phyloP scores from a whole-genome alignment of 2,888 invertebrate genomes.

The Branchipolynoe longqiensis region DNA sequence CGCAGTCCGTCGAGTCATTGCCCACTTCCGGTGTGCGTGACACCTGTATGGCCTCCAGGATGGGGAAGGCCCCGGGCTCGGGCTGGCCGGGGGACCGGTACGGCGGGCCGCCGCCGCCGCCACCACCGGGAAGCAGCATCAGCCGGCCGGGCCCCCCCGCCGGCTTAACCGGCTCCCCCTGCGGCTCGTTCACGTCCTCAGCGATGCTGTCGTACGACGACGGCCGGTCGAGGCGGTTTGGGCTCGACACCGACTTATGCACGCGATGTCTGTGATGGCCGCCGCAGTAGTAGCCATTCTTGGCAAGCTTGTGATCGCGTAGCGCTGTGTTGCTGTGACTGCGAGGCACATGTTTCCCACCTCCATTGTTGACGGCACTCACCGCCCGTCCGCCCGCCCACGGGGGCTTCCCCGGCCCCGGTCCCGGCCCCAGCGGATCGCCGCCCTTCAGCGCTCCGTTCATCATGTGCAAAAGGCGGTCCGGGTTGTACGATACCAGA shows the following conservation, averaged over 20 bases:
- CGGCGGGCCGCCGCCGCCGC: neutral
- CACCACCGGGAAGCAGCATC: neutral
- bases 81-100: slow-evolving; percentile 24
- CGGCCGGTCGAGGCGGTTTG: slow-evolving; percentile 32
- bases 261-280: slow-evolving; percentile 17
- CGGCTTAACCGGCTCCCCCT: neutral
- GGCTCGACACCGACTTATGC: slow-evolving; percentile 24
- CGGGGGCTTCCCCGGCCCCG: neutral
- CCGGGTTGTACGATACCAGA: slow-evolving; percentile 33
- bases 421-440: neutral
- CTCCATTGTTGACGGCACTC: neutral
- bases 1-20: slow-evolving; percentile 23
- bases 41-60: slow-evolving; percentile 25
- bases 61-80: slow-evolving; percentile 19
- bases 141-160: neutral
- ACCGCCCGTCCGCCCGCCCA: neutral
- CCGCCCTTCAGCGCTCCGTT: neutral
- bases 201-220: slow-evolving; percentile 20
- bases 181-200: slow-evolving; percentile 8
- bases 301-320: neutral
- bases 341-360: neutral
- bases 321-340: slow-evolving; percentile 23
- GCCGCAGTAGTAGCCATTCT: slow-evolving; percentile 15
- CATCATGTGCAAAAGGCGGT: slow-evolving; percentile 17
- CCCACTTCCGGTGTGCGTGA: neutral